Conservation (phyloP, 2,113 vertebrate genomes). For the Gobio gobio region DNA sequence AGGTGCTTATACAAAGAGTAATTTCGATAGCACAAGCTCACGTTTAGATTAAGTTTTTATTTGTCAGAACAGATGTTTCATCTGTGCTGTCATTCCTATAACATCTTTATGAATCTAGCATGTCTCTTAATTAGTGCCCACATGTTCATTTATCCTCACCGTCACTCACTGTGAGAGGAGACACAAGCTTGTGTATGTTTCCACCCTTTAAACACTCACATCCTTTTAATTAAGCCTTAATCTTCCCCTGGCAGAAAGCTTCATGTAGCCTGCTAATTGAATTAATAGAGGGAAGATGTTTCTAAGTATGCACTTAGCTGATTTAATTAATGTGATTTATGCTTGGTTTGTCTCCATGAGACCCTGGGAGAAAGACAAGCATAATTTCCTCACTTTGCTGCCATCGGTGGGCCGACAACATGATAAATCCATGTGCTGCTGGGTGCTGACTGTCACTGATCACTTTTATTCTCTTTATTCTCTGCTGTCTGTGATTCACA, state of each 20-base stretch:
- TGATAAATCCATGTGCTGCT: slow-evolving; percentile 48
- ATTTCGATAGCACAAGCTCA: slow-evolving; percentile 1
- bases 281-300: slow-evolving; percentile 99
- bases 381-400: slow-evolving; percentile 76
- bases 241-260: slow-evolving; percentile 96
- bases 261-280: slow-evolving; percentile 99
- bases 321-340: slow-evolving; percentile 99
- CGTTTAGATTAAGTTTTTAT: slow-evolving; percentile 21
- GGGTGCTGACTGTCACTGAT: slow-evolving; percentile 87
- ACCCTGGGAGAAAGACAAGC: slow-evolving; percentile 76
- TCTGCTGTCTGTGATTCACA: slow-evolving; percentile 78
- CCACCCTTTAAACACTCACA: slow-evolving; percentile 88
- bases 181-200: slow-evolving; percentile 73
- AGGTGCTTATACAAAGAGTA: background rate
- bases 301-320: slow-evolving; percentile 95
- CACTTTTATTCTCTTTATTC: slow-evolving; percentile 76
- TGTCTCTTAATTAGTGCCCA: slow-evolving; percentile 96
- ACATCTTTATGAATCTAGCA: slow-evolving; percentile 92
- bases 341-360: slow-evolving; percentile 89
- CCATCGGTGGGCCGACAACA: slow-evolving; percentile 64
- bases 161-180: slow-evolving; percentile 72
- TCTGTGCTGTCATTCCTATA: slow-evolving; percentile 86
- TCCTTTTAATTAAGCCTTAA: slow-evolving; percentile 99
- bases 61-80: slow-evolving; percentile 79
- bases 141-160: slow-evolving; percentile 95